Base-by-base conservation (phyloP, 2,888 invertebrate species). In the Patella depressa region DNA sequence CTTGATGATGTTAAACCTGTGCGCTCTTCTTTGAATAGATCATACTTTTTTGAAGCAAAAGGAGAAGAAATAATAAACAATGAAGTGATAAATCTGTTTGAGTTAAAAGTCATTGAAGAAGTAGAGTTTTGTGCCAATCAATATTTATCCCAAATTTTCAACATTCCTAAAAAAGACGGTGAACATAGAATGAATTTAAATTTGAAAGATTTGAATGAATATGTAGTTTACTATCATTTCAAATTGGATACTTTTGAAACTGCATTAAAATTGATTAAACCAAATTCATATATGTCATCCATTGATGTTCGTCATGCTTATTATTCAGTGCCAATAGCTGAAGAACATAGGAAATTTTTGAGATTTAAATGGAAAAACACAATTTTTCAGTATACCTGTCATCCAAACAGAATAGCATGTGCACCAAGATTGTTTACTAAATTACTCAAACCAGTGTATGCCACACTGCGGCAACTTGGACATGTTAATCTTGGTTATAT, bases 381-480 rank as follows among this genome's bases (percentile, higher is more conserved):
- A 59, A 12, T 75, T 45, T 75, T 72, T 72, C 72, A 78, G 34
- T 76, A 76, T 69, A 79, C 76, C 45, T 79, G 55, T 29, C 17
- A 77, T 19, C 76, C 79, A 73, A 74, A 71, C 29, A 74, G 71
- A 14, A 71, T 74, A 71, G 59, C 74, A n/a, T 74, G 53, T 53
- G 79, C 76, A 29, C 77, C 79, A n/a, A 65, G 73, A 77, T 54
- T 73, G 24, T 76, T 79, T 73, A 79, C 76, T 19, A 76, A 79
- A 73, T 53, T 73, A 19, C 24, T 72, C 19, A 77, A 77, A 59
- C 77, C 74, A 15, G 74, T 74, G 19, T 74, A 65, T 17, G n/a
- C 65, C n/a, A 65, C 65, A 11, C 17, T 65, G 0, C 2, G 24
- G 3, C 7, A n/a, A 17, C 15, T 65, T 65, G 19, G 65, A 12